Percentiles rank a stretch among this genome's conserved stretches.
Conservation (phyloP, 2,797 vertebrate genomes). For the Gymnothorax reevesii region DNA sequence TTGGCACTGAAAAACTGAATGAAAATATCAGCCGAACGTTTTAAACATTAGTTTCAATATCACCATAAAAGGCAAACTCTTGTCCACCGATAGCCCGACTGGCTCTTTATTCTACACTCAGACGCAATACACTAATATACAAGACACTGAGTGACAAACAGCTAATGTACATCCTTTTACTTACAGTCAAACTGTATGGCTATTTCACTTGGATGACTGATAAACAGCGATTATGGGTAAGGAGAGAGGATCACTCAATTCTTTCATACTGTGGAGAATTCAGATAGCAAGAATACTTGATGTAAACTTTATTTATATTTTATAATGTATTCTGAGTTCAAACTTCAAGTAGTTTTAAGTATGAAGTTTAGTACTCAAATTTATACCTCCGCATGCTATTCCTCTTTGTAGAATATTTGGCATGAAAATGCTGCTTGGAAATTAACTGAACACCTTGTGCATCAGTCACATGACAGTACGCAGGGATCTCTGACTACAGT, state of each 20-base stretch:
- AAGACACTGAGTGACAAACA: background rate
- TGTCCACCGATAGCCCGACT: background rate
- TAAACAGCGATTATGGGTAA: background rate
- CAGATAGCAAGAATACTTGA: no score
- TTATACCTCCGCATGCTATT: no score
- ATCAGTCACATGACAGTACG: background rate
- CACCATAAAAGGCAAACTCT: background rate
- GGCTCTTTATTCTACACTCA: background rate
- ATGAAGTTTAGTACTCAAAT: no score
- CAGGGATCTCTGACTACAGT: background rate
- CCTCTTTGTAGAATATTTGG: no score
- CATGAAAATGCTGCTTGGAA: background rate
- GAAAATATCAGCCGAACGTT: background rate
- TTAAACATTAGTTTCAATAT: constrained; percentile 6
- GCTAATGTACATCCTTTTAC: background rate
- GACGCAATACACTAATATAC: constrained; percentile 8
- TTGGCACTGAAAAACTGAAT: background rate
- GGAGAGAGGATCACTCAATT: background rate
- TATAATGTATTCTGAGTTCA: no score
- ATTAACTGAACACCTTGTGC: background rate
- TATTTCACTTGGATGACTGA: constrained; percentile 2
- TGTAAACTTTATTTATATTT: no score
- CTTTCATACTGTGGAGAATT: background rate
- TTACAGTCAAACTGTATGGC: background rate
- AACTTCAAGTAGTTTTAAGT: no score